Evolutionary conservation across 64 coral and sea anemone species (phyloP), one percentile per base, ranked within the genome.

Genomic region (Montipora cactus): DNA sequence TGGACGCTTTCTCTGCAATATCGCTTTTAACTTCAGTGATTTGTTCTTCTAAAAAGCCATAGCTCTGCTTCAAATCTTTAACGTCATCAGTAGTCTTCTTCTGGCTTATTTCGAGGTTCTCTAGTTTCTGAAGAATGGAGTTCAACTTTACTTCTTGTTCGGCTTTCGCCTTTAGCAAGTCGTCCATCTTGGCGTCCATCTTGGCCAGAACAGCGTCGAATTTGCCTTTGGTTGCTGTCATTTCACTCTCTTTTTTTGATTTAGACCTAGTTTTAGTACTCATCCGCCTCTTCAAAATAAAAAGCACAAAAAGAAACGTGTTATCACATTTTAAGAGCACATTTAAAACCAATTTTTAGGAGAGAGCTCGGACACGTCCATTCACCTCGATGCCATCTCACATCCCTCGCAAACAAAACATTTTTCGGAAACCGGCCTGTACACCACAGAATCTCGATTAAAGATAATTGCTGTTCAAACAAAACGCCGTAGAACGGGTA

Each of bases 151-250:
- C 8, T 7, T 79, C 77, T 79, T 79, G 77, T 53, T 79, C 16
- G 49, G 5, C 48, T 79, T 79, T 79, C 47, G 47, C 47, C 74
- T 76, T 67, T 57, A 57, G 10, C 53, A 57, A 57, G 53, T 6
- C 53, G 74, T 76, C 74, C 74, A 76, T 76, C 74, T 76, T 76
- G 44, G 74, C 15, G 74, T 76, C 74, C 74, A 76, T 76, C 74
- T 76, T 76, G 44, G 74, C 15, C 74, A 76, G 74, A 45, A 76
- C 74, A 76, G 74, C 0, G 37, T 76, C 74, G 44, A 76, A 45
- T 76, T 76, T 45, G 64, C 22, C 25, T 45, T 76, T 9, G 25
- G 74, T 76, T 76, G 25, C 74, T 76, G 74, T 12, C 74, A 76
- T 76, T 47, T 76, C 25, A 45, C 74, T 76, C 74, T 1, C 74